Conservation (phyloP, 2,888 invertebrate species). For the Meteorus colon region DNA sequence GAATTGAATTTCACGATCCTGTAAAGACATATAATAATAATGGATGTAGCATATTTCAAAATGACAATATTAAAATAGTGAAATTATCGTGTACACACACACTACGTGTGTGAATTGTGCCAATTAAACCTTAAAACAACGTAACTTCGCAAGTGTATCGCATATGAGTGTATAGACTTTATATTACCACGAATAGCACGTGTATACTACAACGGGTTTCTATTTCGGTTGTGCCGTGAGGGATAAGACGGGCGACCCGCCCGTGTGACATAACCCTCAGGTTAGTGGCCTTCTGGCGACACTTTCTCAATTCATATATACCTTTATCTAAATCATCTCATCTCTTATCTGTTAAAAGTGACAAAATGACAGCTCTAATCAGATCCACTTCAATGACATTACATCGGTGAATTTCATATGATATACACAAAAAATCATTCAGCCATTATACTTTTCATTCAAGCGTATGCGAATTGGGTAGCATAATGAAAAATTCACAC, state of each 20-base stretch:
- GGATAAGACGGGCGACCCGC: conserved; percentile 53
- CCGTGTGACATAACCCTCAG: conserved; percentile 66
- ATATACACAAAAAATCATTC: neutral
- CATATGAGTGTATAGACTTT: conserved; percentile 41
- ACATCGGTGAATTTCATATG: neutral
- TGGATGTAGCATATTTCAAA: too few relatives aligned
- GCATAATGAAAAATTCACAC: neutral
- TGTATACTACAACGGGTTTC: conserved; percentile 55
- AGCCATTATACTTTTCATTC: too few relatives aligned
- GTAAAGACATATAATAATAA: too few relatives aligned
- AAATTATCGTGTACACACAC: too few relatives aligned
- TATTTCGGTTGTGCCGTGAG: conserved; percentile 61
- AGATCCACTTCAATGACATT: neutral
- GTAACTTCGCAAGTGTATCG: conserved; percentile 6
- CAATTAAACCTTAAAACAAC: too few relatives aligned
- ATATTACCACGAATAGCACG: conserved; percentile 42
- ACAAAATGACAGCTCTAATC: neutral
- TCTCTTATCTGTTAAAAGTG: neutral
- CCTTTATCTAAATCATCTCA: neutral
- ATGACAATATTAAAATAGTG: too few relatives aligned
- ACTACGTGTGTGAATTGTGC: too few relatives aligned
- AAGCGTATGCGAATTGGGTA: too few relatives aligned
- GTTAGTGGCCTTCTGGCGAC: conserved; percentile 65
- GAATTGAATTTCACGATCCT: too few relatives aligned
- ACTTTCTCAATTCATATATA: conserved; percentile 38